Base-by-base conservation (phyloP, 2,888 invertebrate genomes). In the Agrochola lota region DNA sequence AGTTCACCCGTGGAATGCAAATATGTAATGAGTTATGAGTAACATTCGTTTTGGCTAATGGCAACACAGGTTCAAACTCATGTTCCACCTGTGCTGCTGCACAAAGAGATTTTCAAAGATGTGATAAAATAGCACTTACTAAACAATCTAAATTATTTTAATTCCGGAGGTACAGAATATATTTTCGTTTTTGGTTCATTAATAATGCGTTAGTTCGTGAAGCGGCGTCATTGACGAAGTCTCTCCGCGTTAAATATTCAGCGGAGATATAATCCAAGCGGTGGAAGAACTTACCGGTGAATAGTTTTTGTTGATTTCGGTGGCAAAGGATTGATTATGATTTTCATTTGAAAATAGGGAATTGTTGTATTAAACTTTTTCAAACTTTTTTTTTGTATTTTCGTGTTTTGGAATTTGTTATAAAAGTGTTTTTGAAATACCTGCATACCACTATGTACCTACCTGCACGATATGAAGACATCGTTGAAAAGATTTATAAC, bases 181-280 rank as follows among this genome's bases (percentile, higher is more conserved):
- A 49, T 80, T 71, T 6, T n/a, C 15, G 30, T 71, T 62, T 66
- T n/a, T 0, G 2, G 63, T 40, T 77, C 63, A 77, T 77, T 55
- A 72, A 68, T 69, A 72, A 77, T 83, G 55, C 17, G 68, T 40
- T 77, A 59, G 71, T 64, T 68, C 17, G 68, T 59, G 43, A n/a
- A 35, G 57, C 57, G 0, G n/a, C 15, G 49, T 55, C 67, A 83
- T 63, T 68, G 57, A 71, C n/a, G 67, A 40, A 71, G 43, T 62
- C 12, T 63, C 12, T 63, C 12, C 55, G 8, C 43, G 30, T 83
- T 63, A 68, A 83, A 68, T n/a, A n/a, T n/a, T 63, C 71, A 77
- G 52, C 4, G 15, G 4, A 40, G 40, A 40, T 30, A 7, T 40
- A 7, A 40, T 7, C 23, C 26, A 12, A 46, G 43, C 7, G 8